Evolutionary conservation across 2,797 vertebrate genomes (phyloP), one percentile per base, ranked within the genome.

Genomic region (Centropyge bicolor): DNA sequence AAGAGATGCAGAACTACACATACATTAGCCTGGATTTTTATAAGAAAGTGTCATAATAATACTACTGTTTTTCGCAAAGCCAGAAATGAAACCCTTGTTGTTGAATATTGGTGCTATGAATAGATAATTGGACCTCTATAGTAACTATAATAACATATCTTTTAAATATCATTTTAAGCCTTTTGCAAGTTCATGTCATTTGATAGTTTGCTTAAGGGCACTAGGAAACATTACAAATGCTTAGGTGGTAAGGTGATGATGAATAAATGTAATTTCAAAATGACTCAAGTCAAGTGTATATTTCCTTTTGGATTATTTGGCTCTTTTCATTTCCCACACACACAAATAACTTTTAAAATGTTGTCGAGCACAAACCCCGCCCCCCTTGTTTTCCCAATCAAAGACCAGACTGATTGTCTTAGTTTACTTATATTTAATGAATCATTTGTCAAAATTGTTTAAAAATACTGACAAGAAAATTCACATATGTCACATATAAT

Each of bases 391-490:
- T n/a, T n/a, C n/a, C n/a, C n/a, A n/a, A n/a, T 20, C 16, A 77
- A 61, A 63, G 17, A 74, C 24, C 52, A 59, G 38, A 67, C 35
- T 4, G 2, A 8, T 16, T 38, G 4, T 5, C n/a, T 63, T 49
- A 3, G 5, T 66, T 74, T 48, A 38, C 35, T 54, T 12, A 72
- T 46, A 59, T 80, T 80, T 38, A 59, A 68, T 48, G 54, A 49
- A 70, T 49, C 49, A 69, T 63, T 56, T 49, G 2, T 1, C 8
- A 65, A 45, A 6, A 14, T 40, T 40, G 8, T 57, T 64, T 49
- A 2, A 43, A 35, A 68, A 68, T 20, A 73, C 22, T 22, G 14
- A 81, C 11, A 41, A 38, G 24, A 52, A 71, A 38, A 46, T 45
- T 48, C 38, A 64, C 74, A 45, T 12, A 16, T 2, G 12, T 55